Base-by-base conservation (phyloP, 2,113 vertebrate species). In the Gallinago undulata region DNA sequence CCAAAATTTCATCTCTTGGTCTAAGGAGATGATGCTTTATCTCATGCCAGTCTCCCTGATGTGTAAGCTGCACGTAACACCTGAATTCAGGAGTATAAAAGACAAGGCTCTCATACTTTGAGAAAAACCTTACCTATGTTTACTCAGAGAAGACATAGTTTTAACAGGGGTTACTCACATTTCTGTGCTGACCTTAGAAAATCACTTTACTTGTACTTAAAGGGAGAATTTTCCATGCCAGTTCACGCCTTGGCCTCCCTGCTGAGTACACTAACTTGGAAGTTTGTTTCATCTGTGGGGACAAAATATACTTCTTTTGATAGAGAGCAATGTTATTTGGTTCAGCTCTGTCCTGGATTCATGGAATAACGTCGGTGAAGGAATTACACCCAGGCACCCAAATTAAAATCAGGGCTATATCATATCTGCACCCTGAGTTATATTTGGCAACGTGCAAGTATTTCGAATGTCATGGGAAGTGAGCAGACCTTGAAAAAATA, bases 401-500 rank as follows among this genome's bases (percentile, higher is more conserved):
- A 66, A 72, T 70, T 45, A 91, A 67, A 93, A 87, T 70, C 86
- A 89, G 41, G 31, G 33, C 62, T 72, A 77, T 55, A 86, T 83
- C 21, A 2, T 59, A 77, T 94, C 67, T 88, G 47, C 73, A 74
- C 68, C 57, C 79, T 50, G 59, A 94, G 63, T 74, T 94, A 73
- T 91, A 91, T 85, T 87, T 95, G 90, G 78, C 87, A 94, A 31
- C 14, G 59, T 45, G 35, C 47, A 94, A 93, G 57, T 87, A 83
- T 85, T 92, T 85, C 76, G 60, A 94, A 90, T 95, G 75, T 77
- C 84, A 96, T 70, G 84, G 92, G 87, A 96, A 96, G 76, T 74
- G 85, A 93, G 48, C 72, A 94, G 93, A 84, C 60, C 19, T 79
- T 76, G 87, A 89, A 97, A 96, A 97, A 89, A 91, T 82, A 97